phyloP scores from a whole-genome alignment of 2,113 vertebrate species.

The Rhinolophus ferrumequinum region DNA sequence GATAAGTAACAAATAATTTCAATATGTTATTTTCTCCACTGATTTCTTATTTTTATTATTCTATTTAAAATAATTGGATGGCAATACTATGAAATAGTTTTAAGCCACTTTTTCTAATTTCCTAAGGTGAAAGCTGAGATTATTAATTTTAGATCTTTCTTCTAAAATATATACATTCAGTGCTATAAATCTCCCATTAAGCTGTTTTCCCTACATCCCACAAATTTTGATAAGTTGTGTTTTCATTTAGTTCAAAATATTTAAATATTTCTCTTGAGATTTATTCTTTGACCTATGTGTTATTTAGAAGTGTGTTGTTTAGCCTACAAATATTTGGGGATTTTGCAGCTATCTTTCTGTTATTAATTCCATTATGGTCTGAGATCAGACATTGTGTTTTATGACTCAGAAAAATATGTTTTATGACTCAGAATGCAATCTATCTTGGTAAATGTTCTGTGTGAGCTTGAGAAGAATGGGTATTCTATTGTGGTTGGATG shows the following conservation, averaged over 20 bases:
- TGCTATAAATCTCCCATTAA: background rate
- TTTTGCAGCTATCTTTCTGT: background rate
- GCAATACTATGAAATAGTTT: too few relatives aligned
- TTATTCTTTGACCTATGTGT: background rate
- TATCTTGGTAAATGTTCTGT: background rate
- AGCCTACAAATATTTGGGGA: background rate
- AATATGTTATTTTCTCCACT: background rate
- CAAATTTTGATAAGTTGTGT: background rate
- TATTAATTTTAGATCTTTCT: background rate
- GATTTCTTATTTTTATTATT: background rate
- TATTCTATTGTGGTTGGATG: background rate
- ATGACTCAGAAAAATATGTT: background rate
- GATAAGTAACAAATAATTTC: background rate
- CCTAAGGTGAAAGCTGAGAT: background rate
- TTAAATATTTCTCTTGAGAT: background rate
- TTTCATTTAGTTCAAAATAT: background rate
- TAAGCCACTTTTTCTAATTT: background rate
- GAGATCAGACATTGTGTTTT: background rate
- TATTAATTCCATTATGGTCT: background rate
- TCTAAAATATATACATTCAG: background rate
- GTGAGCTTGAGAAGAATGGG: background rate
- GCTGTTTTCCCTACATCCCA: background rate
- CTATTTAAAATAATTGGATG: background rate
- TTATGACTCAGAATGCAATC: background rate
- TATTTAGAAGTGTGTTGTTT: background rate